These are phyloP conservation scores for Pseudotriccus pelzelni DNA, from an alignment of 2,797 vertebrate genomes.

Conservation along the genomic window DNA sequence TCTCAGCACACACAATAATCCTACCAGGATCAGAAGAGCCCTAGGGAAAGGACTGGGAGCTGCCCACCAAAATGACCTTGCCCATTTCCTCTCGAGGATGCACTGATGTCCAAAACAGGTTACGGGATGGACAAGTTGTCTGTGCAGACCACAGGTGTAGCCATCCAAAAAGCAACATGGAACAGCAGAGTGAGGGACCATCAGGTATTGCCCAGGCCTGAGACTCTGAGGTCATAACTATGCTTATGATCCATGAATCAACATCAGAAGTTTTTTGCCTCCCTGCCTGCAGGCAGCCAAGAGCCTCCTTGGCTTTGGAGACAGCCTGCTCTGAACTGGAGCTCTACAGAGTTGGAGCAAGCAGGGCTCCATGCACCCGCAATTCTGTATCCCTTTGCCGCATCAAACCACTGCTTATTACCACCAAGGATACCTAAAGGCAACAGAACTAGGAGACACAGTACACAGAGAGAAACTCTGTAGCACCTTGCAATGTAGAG, in stretches of 20 bases:
- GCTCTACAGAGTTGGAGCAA: background rate
- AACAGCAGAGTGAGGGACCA: background rate
- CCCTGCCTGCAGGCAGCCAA: background rate
- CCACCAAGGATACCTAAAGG: background rate
- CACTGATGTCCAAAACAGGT: background rate
- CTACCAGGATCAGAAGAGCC: background rate
- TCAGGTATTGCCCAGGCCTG: background rate
- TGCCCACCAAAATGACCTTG: background rate
- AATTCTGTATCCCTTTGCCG: background rate
- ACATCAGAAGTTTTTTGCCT: background rate
- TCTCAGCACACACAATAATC: background rate
- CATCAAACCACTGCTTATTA: background rate
- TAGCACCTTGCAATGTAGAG: background rate
- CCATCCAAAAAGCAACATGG: background rate
- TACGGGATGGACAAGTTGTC: background rate
- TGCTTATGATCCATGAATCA: background rate
- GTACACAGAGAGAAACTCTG: background rate
- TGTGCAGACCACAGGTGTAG: background rate
- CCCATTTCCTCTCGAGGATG: background rate
- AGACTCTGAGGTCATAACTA: background rate
- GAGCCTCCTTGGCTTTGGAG: background rate
- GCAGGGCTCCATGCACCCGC: rapidly evolving
- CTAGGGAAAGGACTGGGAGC: background rate
- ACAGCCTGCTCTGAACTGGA: background rate
- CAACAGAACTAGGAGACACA: background rate